Base-by-base conservation (phyloP, 2,797 vertebrate genomes). In the Megalops cyprinoides region DNA sequence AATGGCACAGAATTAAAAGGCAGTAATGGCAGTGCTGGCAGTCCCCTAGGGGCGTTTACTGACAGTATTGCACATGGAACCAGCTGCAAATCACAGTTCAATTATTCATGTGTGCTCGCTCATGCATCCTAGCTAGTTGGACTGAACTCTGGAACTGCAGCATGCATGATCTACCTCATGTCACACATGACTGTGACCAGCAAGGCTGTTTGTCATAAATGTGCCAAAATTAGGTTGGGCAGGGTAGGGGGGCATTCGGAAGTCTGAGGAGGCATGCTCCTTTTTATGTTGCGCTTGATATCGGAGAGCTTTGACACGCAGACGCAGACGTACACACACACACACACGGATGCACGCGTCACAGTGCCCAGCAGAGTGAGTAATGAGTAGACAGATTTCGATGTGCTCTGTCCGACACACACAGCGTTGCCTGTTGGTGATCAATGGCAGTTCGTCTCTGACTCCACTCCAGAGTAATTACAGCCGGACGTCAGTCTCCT, bases 11-110 rank as follows among this genome's bases (percentile, higher is more conserved):
- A 84, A 84, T 77, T 53, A 83, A 76, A 8, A 74, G 75, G 55
- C 79, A 82, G 78, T 84, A 82, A 74, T 82, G 74, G 75, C 76
- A 77, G 81, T 53, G 18, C 79, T 75, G 49, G 12, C n/a, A 28
- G 51, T 84, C 82, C 81, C 76, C n/a, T 6, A 14, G 65, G 82
- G 74, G 58, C 12, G 5, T 12, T 69, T 37, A 53, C 76, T 71
- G 55, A 77, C 73, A 46, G 9, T 34, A 28, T 56, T 78, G n/a
- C 23, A 55, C 79, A 83, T 39, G 15, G 83, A 83, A 83, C 79
- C 53, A 67, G 76, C 77, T 82, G 82, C 83, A 88, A 86, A 85
- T 88, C 83, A 86, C 74, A 46, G 75, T 58, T 73, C 76, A 79
- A 74, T 82, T 78, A 80, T 78, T 78, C 67, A 73, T 18, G 46